Evolutionary conservation across 2,888 invertebrate genomes (phyloP).

Genomic region (Himalopsyche tibetana): DNA sequence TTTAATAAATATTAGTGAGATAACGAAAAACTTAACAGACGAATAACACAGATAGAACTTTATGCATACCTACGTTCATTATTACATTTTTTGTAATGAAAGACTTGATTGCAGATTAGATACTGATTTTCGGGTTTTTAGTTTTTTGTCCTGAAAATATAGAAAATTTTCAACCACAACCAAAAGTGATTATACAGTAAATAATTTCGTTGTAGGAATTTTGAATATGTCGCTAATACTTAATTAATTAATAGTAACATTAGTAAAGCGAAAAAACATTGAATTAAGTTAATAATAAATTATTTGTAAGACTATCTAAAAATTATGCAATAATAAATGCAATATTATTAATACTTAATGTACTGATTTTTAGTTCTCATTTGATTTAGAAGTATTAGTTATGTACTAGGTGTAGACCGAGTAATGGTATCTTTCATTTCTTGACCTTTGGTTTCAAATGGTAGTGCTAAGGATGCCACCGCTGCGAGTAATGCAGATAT

Average conservation of each 20-base stretch:
- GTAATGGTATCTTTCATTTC: constrained; percentile 79
- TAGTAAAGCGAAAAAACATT: constrained; percentile 23
- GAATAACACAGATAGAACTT: constrained; percentile 31
- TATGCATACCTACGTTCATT: neutral
- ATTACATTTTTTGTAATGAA: neutral
- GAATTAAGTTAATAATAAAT: too few relatives aligned
- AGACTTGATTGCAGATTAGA: neutral
- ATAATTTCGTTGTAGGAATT: neutral
- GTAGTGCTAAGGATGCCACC: constrained; percentile 85
- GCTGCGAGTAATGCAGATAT: constrained; percentile 86
- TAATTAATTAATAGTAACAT: neutral
- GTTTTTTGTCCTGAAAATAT: constrained; percentile 17
- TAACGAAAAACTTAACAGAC: constrained; percentile 21
- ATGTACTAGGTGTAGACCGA: constrained; percentile 62
- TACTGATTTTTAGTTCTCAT: neutral
- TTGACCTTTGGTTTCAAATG: constrained; percentile 89
- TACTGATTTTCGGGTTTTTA: neutral
- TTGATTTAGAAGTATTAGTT: constrained; percentile 38
- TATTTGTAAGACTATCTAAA: neutral
- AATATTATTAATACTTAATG: neutral
- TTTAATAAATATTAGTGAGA: constrained; percentile 8
- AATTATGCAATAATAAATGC: constrained; percentile 17
- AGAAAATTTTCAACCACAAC: neutral
- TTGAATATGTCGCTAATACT: neutral
- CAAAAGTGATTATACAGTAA: neutral